These are phyloP conservation scores for Cydia amplana DNA, from an alignment of 1,140 invertebrate genomes.

Conservation along the genomic window DNA sequence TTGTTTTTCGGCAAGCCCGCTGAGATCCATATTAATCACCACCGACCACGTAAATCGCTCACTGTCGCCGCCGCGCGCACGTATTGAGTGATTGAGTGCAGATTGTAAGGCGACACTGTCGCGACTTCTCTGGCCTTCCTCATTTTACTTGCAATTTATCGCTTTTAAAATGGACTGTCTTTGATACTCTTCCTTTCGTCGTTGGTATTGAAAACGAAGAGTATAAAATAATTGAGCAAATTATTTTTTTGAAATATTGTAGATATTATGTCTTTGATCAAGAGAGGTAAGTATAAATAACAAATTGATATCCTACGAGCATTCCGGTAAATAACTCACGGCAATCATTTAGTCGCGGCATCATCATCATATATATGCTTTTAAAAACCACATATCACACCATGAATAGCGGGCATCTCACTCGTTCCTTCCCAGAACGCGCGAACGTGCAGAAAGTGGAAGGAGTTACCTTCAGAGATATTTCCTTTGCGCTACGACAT, in stretches of 20 bases:
- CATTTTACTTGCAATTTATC: constrained; percentile 23
- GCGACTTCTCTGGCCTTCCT: constrained; percentile 43
- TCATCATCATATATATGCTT: too few relatives aligned
- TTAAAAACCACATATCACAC: too few relatives aligned
- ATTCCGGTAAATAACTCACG: too few relatives aligned
- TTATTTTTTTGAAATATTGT: background rate
- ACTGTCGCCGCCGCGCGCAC: constrained; percentile 41
- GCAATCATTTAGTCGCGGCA: too few relatives aligned
- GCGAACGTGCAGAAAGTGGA: too few relatives aligned
- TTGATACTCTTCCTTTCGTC: background rate
- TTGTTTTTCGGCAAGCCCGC: constrained; percentile 29
- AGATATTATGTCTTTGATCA: too few relatives aligned
- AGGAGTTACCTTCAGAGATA: too few relatives aligned
- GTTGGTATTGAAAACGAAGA: background rate
- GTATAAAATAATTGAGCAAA: background rate
- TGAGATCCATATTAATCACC: constrained; percentile 48
- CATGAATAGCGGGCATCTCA: too few relatives aligned
- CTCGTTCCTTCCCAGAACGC: too few relatives aligned
- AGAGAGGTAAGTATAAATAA: too few relatives aligned
- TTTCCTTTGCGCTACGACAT: too few relatives aligned
- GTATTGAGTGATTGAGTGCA: constrained; percentile 47
- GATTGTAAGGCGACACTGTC: constrained; percentile 42
- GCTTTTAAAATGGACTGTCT: background rate
- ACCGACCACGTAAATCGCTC: constrained; percentile 45
- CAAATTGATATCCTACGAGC: too few relatives aligned